Percentiles rank a stretch among this genome's conserved stretches.
Conservation (phyloP, 2,797 vertebrate species). For the Eupleurogrammus muticus region DNA sequence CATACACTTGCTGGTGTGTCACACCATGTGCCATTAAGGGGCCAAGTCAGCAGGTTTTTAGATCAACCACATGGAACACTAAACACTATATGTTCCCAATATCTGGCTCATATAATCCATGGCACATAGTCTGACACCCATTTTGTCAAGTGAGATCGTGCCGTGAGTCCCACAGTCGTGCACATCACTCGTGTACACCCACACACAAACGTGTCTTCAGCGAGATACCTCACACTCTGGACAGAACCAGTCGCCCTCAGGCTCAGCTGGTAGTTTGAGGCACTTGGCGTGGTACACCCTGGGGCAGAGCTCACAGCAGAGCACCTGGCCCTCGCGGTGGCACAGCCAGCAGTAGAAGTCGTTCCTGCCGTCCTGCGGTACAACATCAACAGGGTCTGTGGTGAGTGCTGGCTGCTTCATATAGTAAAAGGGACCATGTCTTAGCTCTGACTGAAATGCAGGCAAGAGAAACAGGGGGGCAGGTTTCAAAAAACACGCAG, state of each 20-base stretch:
- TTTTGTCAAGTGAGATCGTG: conserved; percentile 27
- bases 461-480: conserved; percentile 96
- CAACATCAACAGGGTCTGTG: conserved; percentile 99
- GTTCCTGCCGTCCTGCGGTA: conserved; percentile 99
- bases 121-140: conserved; percentile 24
- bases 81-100: conserved; percentile 19
- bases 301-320: conserved; percentile 99
- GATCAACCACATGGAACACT: background rate
- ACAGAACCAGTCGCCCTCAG: conserved; percentile 99
- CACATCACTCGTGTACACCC: conserved; percentile 34
- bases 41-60: conserved; percentile 9
- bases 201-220: conserved; percentile 63
- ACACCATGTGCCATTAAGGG: conserved; percentile 13
- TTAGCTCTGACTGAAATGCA: conserved; percentile 99
- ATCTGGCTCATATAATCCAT: conserved; percentile 5
- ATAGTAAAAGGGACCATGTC: conserved; percentile 99
- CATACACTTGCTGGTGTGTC: conserved; percentile 30
- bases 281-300: conserved; percentile 99
- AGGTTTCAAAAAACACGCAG: conserved; percentile 95
- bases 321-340: conserved; percentile 98
- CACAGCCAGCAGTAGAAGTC: conserved; percentile 99
- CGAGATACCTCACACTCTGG: conserved; percentile 86
- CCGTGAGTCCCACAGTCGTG: conserved; percentile 25
- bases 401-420: conserved; percentile 92
- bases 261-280: conserved; percentile 96